Conservation (phyloP, 2,797 vertebrate genomes). For the Epinephelus coioides region DNA sequence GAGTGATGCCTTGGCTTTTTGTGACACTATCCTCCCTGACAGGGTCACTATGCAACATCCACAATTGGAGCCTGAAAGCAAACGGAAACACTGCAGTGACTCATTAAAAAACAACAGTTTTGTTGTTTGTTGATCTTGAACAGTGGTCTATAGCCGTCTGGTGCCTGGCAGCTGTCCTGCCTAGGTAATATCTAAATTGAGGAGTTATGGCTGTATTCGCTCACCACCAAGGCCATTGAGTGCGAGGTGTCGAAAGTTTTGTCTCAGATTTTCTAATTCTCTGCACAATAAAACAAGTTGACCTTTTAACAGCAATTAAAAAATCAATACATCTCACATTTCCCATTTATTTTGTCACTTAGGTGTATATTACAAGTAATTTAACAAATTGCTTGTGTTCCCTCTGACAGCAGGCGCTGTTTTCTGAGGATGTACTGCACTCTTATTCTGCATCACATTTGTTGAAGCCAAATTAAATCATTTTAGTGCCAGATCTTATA, state of each 20-base stretch:
- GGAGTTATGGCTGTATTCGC: background rate
- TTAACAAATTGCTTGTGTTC: conserved; percentile 20
- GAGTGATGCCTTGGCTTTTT: no score
- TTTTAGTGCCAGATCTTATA: conserved; percentile 23
- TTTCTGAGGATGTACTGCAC: conserved; percentile 1
- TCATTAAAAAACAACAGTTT: no score
- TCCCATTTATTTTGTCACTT: conserved; percentile 11
- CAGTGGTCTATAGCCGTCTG: no score
- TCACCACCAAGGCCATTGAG: no score
- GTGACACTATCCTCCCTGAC: no score
- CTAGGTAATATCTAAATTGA: background rate
- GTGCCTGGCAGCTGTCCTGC: no score
- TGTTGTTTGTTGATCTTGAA: no score
- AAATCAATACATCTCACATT: background rate
- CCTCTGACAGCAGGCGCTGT: conserved; percentile 2
- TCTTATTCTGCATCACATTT: conserved; percentile 9
- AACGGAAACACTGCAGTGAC: no score
- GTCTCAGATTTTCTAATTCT: background rate
- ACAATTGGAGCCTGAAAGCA: no score
- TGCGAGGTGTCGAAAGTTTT: background rate
- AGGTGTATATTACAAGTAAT: conserved; percentile 2
- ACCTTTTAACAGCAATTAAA: conserved; percentile 24
- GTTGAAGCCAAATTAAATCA: conserved; percentile 8
- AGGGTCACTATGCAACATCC: no score
- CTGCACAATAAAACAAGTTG: conserved; percentile 10